These are phyloP conservation scores for Hippocampus zosterae DNA, from an alignment of 2,113 vertebrate species.

Conservation along the genomic window DNA sequence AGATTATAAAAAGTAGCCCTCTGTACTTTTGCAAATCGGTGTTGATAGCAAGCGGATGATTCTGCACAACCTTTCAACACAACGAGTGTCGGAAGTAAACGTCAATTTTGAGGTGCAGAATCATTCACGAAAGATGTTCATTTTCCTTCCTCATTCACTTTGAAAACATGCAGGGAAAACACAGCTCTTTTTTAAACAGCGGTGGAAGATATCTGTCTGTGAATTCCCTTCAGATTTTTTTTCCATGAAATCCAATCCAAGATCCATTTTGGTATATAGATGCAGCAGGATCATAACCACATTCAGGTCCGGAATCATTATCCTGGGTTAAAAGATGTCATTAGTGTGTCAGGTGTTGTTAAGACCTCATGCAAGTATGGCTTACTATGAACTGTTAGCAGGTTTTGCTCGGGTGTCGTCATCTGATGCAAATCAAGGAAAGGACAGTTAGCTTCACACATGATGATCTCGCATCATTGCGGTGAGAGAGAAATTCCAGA, in stretches of 20 bases:
- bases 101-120: background rate
- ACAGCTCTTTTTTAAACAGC: background rate
- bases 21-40: slow-evolving; percentile 1
- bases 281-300: slow-evolving; percentile 21
- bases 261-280: slow-evolving; percentile 15
- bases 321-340: background rate
- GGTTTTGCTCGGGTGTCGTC: slow-evolving; percentile 41
- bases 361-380: slow-evolving; percentile 52
- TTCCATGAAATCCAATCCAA: background rate
- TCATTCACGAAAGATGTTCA: background rate
- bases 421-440: slow-evolving; percentile 55
- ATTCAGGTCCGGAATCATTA: background rate
- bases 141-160: background rate
- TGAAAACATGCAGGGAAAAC: slow-evolving; percentile 28
- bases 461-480: background rate
- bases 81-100: background rate
- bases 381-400: slow-evolving; percentile 58
- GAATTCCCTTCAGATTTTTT: slow-evolving; percentile 4
- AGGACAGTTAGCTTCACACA: slow-evolving; percentile 50
- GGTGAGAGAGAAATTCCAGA: too few relatives aligned
- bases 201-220: background rate
- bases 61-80: background rate
- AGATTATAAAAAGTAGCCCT: background rate
- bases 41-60: background rate
- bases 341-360: background rate